phyloP scores from a whole-genome alignment of 2,888 invertebrate species.

The Euzetes globulus region DNA sequence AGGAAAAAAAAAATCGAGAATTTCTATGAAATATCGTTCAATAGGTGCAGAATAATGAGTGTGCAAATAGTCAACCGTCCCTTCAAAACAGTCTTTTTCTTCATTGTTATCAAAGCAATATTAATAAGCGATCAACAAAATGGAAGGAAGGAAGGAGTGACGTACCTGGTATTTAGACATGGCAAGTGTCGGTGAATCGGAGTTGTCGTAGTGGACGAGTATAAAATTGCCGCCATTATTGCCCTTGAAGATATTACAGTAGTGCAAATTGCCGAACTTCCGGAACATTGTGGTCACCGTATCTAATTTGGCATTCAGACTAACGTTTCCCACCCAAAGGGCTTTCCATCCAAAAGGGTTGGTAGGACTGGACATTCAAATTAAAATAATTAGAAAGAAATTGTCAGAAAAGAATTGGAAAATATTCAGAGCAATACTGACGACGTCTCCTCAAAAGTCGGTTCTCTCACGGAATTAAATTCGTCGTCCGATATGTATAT shows the following conservation, averaged over 20 bases:
- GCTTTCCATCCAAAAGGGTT: constrained; percentile 51
- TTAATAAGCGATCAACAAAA: no score
- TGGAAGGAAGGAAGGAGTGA: no score
- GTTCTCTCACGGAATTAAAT: constrained; percentile 38
- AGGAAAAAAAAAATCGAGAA: neutral
- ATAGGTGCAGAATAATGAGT: no score
- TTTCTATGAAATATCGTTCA: neutral
- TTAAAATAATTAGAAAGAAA: neutral
- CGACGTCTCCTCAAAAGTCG: constrained; percentile 48
- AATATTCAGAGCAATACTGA: constrained; percentile 42
- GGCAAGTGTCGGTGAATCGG: constrained; percentile 25
- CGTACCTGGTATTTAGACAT: constrained; percentile 33
- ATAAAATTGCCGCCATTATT: constrained; percentile 27
- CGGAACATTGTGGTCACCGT: constrained; percentile 48
- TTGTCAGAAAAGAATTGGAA: no score
- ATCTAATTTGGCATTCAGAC: constrained; percentile 50
- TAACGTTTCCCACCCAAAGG: constrained; percentile 52
- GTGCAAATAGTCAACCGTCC: no score
- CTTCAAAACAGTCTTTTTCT: no score
- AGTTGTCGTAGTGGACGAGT: constrained; percentile 33
- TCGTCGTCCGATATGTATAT: constrained; percentile 49
- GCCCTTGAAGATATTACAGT: constrained; percentile 33
- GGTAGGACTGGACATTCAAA: constrained; percentile 46
- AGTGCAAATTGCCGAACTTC: constrained; percentile 44
- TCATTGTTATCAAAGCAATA: no score